A percentile compares a stretch with the other conserved stretches of the same genome.
phyloP scores from a whole-genome alignment of 2,113 vertebrate genomes.

The Grus americana region DNA sequence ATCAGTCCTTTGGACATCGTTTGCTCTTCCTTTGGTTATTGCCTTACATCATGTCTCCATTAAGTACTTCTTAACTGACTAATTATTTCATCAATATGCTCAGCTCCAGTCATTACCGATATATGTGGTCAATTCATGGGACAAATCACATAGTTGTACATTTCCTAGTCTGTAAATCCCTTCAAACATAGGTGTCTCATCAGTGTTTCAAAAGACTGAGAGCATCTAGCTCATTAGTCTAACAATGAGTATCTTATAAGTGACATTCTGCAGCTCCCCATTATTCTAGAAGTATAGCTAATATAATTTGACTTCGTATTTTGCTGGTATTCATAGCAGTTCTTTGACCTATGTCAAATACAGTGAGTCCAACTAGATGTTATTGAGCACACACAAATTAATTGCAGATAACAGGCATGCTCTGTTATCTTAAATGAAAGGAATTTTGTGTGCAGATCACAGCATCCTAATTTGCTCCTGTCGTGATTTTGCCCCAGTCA shows the following conservation, averaged over 20 bases:
- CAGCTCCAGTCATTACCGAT: neutral
- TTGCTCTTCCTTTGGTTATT: neutral
- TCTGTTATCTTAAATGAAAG: neutral
- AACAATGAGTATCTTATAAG: neutral
- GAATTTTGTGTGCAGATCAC: neutral
- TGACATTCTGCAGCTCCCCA: neutral
- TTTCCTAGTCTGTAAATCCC: neutral
- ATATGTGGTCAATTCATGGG: neutral
- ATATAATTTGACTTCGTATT: neutral
- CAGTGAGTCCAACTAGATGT: neutral
- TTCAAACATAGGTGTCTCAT: neutral
- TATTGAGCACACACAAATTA: neutral
- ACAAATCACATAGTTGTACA: neutral
- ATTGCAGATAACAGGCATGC: neutral
- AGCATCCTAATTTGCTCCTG: neutral
- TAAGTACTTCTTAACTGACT: neutral
- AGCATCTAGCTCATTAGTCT: neutral
- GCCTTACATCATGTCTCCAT: neutral
- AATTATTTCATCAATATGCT: neutral
- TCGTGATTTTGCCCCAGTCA: too few species aligned
- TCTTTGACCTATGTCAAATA: neutral
- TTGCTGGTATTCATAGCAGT: neutral
- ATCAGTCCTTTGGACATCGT: neutral
- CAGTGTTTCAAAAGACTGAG: neutral
- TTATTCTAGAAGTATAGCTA: neutral